Percentiles rank a stretch among this genome's conserved stretches.
Evolutionary conservation across 2,888 invertebrate genomes (phyloP).

Genomic region (Neocrepidodera transversa): DNA sequence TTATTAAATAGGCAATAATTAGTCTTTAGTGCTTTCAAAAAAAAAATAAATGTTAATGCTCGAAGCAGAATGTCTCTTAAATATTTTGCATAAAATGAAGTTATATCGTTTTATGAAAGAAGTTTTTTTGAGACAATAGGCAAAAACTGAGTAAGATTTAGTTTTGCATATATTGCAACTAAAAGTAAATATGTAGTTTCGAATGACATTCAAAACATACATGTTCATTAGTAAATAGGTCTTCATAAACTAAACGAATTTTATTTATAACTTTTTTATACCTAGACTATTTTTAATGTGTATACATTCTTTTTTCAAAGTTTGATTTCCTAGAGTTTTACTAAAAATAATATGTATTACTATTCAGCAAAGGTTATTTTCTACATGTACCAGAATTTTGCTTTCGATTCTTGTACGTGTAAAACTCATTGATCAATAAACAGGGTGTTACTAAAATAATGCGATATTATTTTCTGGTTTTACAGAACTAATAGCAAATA

Average conservation of each 20-base stretch:
- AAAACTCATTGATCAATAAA: slow-evolving; percentile 20
- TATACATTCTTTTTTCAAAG: slow-evolving; percentile 33
- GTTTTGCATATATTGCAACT: slow-evolving; percentile 6
- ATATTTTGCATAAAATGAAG: neutral
- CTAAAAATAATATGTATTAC: slow-evolving; percentile 30
- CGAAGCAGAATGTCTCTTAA: slow-evolving; percentile 1
- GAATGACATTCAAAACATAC: slow-evolving; percentile 23
- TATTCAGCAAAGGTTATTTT: slow-evolving; percentile 21
- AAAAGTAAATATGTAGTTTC: slow-evolving; percentile 25
- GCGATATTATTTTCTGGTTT: slow-evolving; percentile 38
- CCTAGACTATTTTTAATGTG: slow-evolving; percentile 31
- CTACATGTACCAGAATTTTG: slow-evolving; percentile 9
- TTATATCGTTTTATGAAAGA: neutral
- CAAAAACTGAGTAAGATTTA: slow-evolving; percentile 2
- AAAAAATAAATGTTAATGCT: neutral
- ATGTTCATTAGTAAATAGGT: slow-evolving; percentile 24
- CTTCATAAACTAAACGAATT: slow-evolving; percentile 26
- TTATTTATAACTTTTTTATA: slow-evolving; percentile 33
- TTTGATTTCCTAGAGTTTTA: slow-evolving; percentile 27
- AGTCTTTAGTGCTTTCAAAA: neutral
- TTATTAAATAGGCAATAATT: too few relatives aligned
- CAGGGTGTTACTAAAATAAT: slow-evolving; percentile 21
- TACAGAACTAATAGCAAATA: slow-evolving; percentile 35
- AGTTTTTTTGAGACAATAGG: neutral
- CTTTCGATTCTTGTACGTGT: slow-evolving; percentile 4